These are phyloP conservation scores for Ormyrus nitidulus DNA, from an alignment of 2,888 invertebrate species.

Conservation along the genomic window DNA sequence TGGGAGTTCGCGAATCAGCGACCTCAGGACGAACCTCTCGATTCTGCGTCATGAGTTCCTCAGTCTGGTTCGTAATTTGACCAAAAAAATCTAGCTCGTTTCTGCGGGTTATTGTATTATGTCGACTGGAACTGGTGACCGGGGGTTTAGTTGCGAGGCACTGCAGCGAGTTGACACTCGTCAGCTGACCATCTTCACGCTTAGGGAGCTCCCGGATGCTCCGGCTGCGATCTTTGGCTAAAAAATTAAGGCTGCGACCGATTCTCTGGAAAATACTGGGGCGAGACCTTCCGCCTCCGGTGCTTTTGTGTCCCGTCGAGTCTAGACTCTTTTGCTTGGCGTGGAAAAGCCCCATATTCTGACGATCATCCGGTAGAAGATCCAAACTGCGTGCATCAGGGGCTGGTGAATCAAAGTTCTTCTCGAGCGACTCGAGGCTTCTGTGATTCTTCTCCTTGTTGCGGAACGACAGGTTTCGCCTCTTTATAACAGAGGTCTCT, in stretches of 20 bases:
- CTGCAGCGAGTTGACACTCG: background rate
- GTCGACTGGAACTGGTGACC: background rate
- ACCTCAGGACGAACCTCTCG: conserved; percentile 24
- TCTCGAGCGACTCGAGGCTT: conserved; percentile 68
- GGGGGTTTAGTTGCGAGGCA: background rate
- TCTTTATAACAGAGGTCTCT: conserved; percentile 55
- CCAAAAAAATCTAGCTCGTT: conserved; percentile 50
- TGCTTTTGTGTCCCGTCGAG: conserved; percentile 57
- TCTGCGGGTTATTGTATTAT: conserved; percentile 49
- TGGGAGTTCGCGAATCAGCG: background rate
- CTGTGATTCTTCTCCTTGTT: conserved; percentile 62
- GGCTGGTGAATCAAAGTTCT: conserved; percentile 59
- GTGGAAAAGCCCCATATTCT: conserved; percentile 58
- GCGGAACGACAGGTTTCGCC: conserved; percentile 64
- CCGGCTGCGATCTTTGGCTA: conserved; percentile 64
- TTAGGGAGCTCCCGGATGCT: conserved; percentile 57
- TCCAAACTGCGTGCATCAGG: conserved; percentile 66
- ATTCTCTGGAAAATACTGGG: conserved; percentile 67
- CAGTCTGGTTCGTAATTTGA: conserved; percentile 13
- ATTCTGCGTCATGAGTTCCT: conserved; percentile 48
- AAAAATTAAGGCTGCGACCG: conserved; percentile 68
- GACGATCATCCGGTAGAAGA: conserved; percentile 61
- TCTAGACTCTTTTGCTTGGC: conserved; percentile 66
- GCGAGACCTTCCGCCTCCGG: conserved; percentile 32
- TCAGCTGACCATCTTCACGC: conserved; percentile 56